Conservation (phyloP, 2,888 invertebrate species). For the Selenia dentaria region DNA sequence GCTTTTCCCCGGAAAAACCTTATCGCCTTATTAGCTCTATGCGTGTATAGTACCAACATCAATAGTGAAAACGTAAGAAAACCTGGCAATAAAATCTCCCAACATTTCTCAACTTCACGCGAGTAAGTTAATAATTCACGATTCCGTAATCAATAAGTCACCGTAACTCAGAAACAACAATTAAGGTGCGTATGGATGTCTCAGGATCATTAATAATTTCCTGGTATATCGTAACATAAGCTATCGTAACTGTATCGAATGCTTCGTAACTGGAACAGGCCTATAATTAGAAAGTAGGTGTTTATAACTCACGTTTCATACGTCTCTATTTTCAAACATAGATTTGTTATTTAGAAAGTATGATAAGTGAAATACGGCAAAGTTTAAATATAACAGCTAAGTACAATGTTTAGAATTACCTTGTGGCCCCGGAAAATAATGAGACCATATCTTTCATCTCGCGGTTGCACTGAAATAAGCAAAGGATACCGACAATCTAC, state of each 20-base stretch:
- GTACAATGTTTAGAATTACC: no score
- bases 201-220: constrained; percentile 43
- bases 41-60: no score
- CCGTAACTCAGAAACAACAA: constrained; percentile 36
- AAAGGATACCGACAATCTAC: no score
- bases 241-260: constrained; percentile 15
- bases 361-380: no score
- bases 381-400: no score
- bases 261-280: neutral
- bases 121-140: constrained; percentile 40
- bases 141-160: constrained; percentile 43
- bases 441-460: no score
- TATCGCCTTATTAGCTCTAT: no score
- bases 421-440: no score
- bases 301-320: neutral
- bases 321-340: neutral
- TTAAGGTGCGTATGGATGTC: constrained; percentile 39
- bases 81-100: neutral
- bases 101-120: constrained; percentile 35
- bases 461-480: no score
- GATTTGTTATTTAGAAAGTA: no score
- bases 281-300: constrained; percentile 14
- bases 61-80: no score
- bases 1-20: no score
- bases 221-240: constrained; percentile 10